Conservation (phyloP, 2,888 invertebrate species). For the Erpobdella octoculata region DNA sequence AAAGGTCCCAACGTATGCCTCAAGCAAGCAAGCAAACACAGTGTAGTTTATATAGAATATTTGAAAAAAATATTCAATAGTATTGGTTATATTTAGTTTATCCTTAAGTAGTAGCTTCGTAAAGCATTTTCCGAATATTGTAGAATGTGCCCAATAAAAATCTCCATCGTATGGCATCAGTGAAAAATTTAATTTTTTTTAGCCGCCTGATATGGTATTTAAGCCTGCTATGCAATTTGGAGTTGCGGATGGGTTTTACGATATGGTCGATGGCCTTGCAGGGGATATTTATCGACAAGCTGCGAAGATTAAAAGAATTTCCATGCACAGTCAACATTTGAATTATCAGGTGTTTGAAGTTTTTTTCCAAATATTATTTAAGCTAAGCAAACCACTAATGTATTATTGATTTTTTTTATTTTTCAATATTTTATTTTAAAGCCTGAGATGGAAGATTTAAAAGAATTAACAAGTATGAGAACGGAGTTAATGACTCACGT, state of each 20-base stretch:
- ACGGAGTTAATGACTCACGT: constrained; percentile 73
- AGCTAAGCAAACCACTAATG: not conserved
- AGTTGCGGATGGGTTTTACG: constrained; percentile 67
- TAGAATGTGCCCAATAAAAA: not conserved
- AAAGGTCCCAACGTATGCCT: too few species aligned
- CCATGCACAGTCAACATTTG: constrained; percentile 54
- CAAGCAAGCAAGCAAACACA: too few species aligned
- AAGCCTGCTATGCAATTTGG: constrained; percentile 74
- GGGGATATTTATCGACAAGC: constrained; percentile 76
- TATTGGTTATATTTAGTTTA: too few species aligned
- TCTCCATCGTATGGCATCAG: not conserved
- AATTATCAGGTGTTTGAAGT: constrained; percentile 48
- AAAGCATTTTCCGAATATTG: too few species aligned
- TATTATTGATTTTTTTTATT: not conserved
- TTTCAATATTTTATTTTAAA: constrained; percentile 41
- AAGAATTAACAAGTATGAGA: constrained; percentile 76
- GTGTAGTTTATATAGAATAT: too few species aligned
- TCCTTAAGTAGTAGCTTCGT: too few species aligned
- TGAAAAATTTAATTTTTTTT: not conserved
- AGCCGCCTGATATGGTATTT: constrained; percentile 68
- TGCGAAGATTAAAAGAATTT: constrained; percentile 65
- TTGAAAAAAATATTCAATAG: too few species aligned
- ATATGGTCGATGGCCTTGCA: constrained; percentile 67
- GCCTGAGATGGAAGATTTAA: constrained; percentile 66
- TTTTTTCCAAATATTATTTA: not conserved